A percentile compares a stretch with the other conserved stretches of the same genome.
Conservation (phyloP, 2,113 vertebrate genomes). For the Grantiella picta region DNA sequence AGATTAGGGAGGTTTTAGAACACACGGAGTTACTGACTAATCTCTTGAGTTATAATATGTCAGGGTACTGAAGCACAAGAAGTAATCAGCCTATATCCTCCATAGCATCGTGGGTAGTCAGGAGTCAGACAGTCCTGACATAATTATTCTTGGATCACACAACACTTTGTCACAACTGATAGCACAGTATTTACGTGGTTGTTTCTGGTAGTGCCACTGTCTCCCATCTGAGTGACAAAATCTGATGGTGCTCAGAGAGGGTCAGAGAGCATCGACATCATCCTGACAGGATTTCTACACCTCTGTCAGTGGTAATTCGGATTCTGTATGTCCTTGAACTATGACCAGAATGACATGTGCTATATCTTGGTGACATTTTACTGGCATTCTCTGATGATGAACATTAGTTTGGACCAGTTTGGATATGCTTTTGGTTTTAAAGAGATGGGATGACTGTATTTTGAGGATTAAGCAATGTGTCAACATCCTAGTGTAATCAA, state of each 20-base stretch:
- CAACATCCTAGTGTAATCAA: neutral
- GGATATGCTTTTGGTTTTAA: neutral
- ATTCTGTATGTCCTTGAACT: neutral
- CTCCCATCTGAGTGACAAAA: neutral
- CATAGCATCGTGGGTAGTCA: neutral
- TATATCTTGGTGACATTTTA: neutral
- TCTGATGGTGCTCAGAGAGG: neutral
- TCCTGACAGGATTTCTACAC: neutral
- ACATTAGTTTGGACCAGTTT: neutral
- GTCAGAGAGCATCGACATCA: fast-evolving
- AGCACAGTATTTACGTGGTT: neutral
- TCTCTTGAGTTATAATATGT: neutral
- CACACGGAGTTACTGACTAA: neutral
- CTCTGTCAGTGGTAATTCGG: neutral
- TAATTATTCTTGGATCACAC: neutral
- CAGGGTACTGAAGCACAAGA: neutral
- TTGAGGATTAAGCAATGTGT: neutral
- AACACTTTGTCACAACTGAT: neutral
- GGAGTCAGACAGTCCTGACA: neutral
- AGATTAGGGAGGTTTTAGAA: neutral
- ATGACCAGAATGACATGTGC: neutral
- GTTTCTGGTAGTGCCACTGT: neutral
- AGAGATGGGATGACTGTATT: neutral
- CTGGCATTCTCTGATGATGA: neutral
- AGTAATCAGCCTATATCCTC: neutral